Percentiles rank a stretch among this genome's conserved stretches.
phyloP scores from a whole-genome alignment of 1,140 invertebrate species.

The Bathynomus jamesi region DNA sequence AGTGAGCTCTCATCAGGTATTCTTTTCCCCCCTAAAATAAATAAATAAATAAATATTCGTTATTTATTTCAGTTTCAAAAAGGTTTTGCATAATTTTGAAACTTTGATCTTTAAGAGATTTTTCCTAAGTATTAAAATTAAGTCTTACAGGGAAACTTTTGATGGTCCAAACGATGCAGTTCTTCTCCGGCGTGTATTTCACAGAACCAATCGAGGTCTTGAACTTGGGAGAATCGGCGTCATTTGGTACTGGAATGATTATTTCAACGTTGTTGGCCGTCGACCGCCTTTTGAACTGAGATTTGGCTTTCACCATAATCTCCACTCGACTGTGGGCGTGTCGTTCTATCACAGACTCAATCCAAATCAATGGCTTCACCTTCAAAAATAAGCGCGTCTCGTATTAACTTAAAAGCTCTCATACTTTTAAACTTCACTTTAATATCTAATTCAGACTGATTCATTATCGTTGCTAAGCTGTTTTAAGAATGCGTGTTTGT shows the following conservation, averaged over 20 bases:
- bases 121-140: too few relatives aligned
- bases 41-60: neutral
- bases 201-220: conserved; percentile 97
- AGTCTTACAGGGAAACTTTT: conserved; percentile 95
- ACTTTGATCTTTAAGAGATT: too few relatives aligned
- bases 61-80: neutral
- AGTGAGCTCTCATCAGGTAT: conserved; percentile 97
- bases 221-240: conserved; percentile 98
- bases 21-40: conserved; percentile 79
- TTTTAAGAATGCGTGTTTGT: neutral
- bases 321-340: conserved; percentile 96
- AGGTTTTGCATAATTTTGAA: too few relatives aligned
- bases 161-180: conserved; percentile 98
- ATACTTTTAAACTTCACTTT: too few relatives aligned
- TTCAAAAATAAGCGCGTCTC: conserved; percentile 41
- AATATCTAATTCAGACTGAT: too few relatives aligned
- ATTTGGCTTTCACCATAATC: conserved; percentile 99
- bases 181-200: conserved; percentile 95
- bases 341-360: conserved; percentile 98
- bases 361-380: conserved; percentile 98
- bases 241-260: conserved; percentile 94
- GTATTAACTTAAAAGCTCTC: too few relatives aligned
- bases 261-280: conserved; percentile 99
- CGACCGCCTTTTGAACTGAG: conserved; percentile 95
- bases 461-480: too few relatives aligned